Percentiles rank a stretch among this genome's conserved stretches.
These are phyloP conservation scores for Gasteruption jaculator DNA, from an alignment of 2,888 invertebrate species.

Conservation along the genomic window DNA sequence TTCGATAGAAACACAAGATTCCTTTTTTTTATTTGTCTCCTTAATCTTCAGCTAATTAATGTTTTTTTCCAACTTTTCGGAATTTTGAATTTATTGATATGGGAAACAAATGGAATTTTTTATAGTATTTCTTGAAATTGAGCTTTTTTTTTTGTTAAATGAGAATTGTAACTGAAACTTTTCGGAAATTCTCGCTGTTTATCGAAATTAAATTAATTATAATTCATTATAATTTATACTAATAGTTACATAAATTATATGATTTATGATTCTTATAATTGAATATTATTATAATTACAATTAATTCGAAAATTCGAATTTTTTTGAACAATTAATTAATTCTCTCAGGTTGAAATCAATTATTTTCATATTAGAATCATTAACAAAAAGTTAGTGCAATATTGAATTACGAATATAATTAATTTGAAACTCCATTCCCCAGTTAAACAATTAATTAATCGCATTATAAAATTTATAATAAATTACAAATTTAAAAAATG, in stretches of 20 bases:
- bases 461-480: constrained; percentile 9
- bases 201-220: constrained; percentile 1
- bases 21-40: no score
- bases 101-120: no score
- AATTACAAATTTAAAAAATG: constrained; percentile 5
- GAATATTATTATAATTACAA: neutral
- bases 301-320: constrained; percentile 2
- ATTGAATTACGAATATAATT: no score
- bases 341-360: neutral
- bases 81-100: no score
- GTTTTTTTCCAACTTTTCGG: no score
- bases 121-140: no score
- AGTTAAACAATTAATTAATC: constrained; percentile 1
- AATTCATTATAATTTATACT: constrained; percentile 1
- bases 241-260: neutral
- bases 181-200: constrained; percentile 5
- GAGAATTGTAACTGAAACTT: no score
- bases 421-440: no score
- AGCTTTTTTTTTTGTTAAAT: no score
- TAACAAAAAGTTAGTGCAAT: neutral
- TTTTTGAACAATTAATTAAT: neutral
- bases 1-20: no score
- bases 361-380: neutral
- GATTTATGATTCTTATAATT: neutral
- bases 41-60: no score